Base-by-base conservation (phyloP, 2,888 invertebrate species). In the Agonopterix heracliana region DNA sequence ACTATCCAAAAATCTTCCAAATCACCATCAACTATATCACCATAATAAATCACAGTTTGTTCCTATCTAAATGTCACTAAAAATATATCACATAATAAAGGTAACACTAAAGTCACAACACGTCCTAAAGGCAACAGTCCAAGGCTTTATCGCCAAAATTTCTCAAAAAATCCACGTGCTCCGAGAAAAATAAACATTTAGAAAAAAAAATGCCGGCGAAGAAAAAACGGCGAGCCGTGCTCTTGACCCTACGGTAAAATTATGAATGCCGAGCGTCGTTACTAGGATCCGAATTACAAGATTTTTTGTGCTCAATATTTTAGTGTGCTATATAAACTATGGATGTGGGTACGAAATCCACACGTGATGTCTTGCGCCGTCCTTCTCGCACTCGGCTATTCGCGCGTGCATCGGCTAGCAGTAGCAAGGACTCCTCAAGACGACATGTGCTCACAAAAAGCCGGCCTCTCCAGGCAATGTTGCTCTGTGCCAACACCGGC, bases 31-130 rank as follows among this genome's bases (percentile, higher is more conserved):
- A 75, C 71, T 74, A 74, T 87, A 88, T 88, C 88, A 88, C 88
- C 83, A 81, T 78, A 75, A 71, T 78, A 82, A 83, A 88, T 88
- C 88, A 88, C 88, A 88, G 88, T 86, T 86, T 78, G 85, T 84
- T 86, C 78, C 70, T 86, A 85, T 75, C 69, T 79, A 73, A 83
- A 77, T 77, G 87, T 86, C 88, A 86, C 84, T 84, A 83, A 80
- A 78, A 68, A 66, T 68, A 83, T 85, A 88, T 88, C 88, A 88
- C 87, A 88, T 85, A 78, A 79, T 81, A 72, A 72, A 67, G 84
- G 84, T 86, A 86, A 83, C 88, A 86, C 85, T 81, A 81, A 63
- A 63, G 85, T 88, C 87, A 88, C 88, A 88, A 88, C 88, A 87
- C 87, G 86, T 82, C 80, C 79, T 61, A 76, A 87, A 88, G 88